Conservation (phyloP, 2,797 vertebrate genomes). For the Micrastur ruficollis region DNA sequence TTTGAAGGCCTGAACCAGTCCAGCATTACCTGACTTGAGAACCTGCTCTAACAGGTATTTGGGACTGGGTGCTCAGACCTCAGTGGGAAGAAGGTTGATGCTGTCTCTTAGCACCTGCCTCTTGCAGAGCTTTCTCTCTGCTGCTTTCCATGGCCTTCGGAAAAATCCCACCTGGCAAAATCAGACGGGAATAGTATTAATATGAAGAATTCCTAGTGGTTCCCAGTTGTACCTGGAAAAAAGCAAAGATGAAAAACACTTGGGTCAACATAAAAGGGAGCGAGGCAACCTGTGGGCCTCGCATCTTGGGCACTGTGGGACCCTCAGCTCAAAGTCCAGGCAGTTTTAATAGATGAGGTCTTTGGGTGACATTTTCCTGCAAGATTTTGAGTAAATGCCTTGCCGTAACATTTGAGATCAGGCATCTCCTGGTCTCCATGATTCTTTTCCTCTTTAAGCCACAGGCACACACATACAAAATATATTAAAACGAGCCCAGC, state of each 20-base stretch:
- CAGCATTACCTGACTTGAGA: not conserved
- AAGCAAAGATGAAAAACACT: not conserved
- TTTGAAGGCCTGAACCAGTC: not conserved
- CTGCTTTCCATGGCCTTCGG: not conserved
- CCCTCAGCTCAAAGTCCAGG: not conserved
- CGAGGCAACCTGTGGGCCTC: not conserved
- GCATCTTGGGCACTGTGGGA: not conserved
- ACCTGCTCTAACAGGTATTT: not conserved
- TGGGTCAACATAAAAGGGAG: not conserved
- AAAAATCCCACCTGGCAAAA: not conserved
- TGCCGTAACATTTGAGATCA: slow-evolving; percentile 70
- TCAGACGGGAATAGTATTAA: not conserved
- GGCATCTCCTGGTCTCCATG: not conserved
- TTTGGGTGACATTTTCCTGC: slow-evolving; percentile 64
- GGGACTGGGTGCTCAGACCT: not conserved
- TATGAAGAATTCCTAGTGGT: not conserved
- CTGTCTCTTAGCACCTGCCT: not conserved
- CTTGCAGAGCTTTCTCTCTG: not conserved
- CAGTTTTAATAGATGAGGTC: not conserved
- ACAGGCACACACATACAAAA: slow-evolving; percentile 33
- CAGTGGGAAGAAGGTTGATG: not conserved
- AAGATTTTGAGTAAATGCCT: slow-evolving; percentile 68
- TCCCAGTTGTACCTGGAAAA: not conserved
- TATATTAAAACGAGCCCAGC: slow-evolving; percentile 41
- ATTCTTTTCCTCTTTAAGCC: slow-evolving; percentile 53